A percentile compares a stretch with the other conserved stretches of the same genome.
Conservation (phyloP, 2,113 vertebrate species). For the Lasiurus cinereus region DNA sequence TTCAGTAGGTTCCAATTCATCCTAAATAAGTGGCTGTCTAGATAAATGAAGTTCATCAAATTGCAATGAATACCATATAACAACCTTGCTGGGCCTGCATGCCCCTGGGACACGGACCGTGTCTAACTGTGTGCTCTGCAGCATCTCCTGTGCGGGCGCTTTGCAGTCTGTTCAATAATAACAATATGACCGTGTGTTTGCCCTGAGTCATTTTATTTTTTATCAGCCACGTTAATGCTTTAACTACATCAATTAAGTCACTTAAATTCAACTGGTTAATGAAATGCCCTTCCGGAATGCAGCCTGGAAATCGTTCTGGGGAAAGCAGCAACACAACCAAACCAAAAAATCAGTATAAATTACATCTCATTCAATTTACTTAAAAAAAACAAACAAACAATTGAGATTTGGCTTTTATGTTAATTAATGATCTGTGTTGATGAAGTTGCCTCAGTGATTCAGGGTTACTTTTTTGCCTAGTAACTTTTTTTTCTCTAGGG, state of each 20-base stretch:
- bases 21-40: constrained; percentile 84
- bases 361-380: constrained; percentile 51
- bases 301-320: constrained; percentile 34
- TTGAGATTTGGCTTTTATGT: constrained; percentile 54
- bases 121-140: constrained; percentile 63
- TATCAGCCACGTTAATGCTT: constrained; percentile 74
- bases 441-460: neutral
- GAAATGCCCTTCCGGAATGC: constrained; percentile 65
- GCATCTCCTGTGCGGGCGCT: neutral
- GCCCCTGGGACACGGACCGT: constrained; percentile 73
- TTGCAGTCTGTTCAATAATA: constrained; percentile 69
- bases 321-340: constrained; percentile 19
- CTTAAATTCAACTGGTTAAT: constrained; percentile 74
- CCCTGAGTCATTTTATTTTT: constrained; percentile 73
- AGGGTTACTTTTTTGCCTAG: neutral
- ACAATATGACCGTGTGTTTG: constrained; percentile 73
- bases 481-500: neutral
- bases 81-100: constrained; percentile 76
- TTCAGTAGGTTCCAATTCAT: constrained; percentile 83
- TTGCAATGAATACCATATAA: constrained; percentile 82
- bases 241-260: constrained; percentile 79
- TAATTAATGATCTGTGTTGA: constrained; percentile 9
- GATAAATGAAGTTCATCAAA: constrained; percentile 85
- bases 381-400: neutral
- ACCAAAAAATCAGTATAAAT: constrained; percentile 58